These are phyloP conservation scores for Bos javanicus DNA, from an alignment of 2,113 vertebrate species.

Conservation along the genomic window DNA sequence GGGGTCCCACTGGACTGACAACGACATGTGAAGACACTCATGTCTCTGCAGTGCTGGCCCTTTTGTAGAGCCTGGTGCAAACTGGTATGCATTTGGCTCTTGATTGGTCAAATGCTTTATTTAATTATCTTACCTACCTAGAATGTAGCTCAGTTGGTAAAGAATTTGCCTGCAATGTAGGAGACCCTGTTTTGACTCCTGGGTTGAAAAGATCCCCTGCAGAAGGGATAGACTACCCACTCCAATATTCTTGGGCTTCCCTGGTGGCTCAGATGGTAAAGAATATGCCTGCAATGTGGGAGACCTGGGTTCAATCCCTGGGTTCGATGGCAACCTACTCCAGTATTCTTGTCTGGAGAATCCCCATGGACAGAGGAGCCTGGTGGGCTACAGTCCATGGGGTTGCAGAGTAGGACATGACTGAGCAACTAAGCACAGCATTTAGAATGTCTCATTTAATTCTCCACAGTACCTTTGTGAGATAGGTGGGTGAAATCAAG, in stretches of 20 bases:
- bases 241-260: neutral
- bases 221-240: neutral
- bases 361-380: neutral
- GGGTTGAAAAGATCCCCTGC: neutral
- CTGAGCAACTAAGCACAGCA: neutral
- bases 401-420: neutral
- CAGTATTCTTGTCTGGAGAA: neutral
- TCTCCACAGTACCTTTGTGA: neutral
- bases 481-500: neutral
- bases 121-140: neutral
- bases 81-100: too few species aligned
- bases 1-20: too few species aligned
- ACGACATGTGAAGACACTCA: neutral
- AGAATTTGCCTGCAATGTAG: neutral
- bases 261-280: neutral
- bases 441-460: neutral
- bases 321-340: neutral
- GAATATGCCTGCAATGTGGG: neutral
- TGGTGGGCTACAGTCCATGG: neutral
- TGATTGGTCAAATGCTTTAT: neutral
- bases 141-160: neutral
- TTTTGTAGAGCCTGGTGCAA: neutral
- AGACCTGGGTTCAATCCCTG: neutral
- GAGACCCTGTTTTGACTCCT: neutral
- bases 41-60: neutral